phyloP scores from a whole-genome alignment of 2,888 invertebrate genomes.

The Drosophila prolongata region DNA sequence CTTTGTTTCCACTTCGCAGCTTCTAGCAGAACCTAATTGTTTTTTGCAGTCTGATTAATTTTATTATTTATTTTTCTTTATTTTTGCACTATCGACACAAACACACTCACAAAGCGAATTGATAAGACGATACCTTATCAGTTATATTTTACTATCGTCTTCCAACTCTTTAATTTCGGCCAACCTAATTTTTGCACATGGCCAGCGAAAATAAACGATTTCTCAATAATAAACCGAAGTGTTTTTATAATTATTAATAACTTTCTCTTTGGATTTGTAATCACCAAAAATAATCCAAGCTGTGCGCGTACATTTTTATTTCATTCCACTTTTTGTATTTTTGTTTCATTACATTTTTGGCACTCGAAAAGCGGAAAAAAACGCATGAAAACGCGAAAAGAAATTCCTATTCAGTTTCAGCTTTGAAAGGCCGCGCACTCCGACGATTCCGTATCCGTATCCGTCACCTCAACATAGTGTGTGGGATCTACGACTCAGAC shows the following conservation, averaged over 20 bases:
- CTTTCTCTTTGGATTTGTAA: constrained; percentile 15
- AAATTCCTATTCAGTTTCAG: constrained; percentile 11
- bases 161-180: constrained; percentile 12
- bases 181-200: constrained; percentile 24
- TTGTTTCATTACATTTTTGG: constrained; percentile 46
- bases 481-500: constrained; percentile 73
- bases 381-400: constrained; percentile 39
- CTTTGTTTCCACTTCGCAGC: constrained; percentile 18
- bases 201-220: constrained; percentile 10
- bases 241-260: constrained; percentile 17
- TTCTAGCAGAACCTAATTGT: not conserved
- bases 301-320: constrained; percentile 46
- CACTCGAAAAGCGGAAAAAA: constrained; percentile 50
- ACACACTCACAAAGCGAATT: not conserved
- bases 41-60: not conserved
- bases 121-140: constrained; percentile 36
- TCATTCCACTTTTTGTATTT: constrained; percentile 28
- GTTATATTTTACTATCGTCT: constrained; percentile 14
- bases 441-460: constrained; percentile 65
- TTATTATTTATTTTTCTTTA: not conserved
- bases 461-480: constrained; percentile 74
- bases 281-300: constrained; percentile 53
- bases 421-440: constrained; percentile 25
- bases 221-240: constrained; percentile 4
- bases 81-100: constrained; percentile 19